Conservation (phyloP, 2,888 invertebrate species). For the Eupithecia exiguata region DNA sequence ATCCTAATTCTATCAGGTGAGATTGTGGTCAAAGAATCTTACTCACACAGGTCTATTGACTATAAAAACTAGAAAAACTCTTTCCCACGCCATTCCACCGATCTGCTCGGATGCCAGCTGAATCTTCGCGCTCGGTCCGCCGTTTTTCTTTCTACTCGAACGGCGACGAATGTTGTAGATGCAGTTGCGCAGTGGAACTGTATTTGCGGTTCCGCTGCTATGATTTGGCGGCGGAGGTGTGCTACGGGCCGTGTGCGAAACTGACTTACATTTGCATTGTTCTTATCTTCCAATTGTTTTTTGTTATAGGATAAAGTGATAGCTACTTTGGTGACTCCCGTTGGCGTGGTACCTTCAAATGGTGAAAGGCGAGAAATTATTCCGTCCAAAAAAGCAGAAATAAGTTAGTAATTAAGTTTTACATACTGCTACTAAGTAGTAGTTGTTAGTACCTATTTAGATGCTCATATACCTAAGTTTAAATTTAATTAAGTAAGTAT, state of each 20-base stretch:
- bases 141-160: too few relatives aligned
- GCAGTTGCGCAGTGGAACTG: too few relatives aligned
- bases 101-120: too few relatives aligned
- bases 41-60: too few relatives aligned
- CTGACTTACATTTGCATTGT: background rate
- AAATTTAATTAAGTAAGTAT: background rate
- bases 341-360: slow-evolving; percentile 45
- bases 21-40: too few relatives aligned
- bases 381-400: slow-evolving; percentile 11
- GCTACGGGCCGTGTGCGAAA: background rate
- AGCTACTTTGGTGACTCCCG: slow-evolving; percentile 47
- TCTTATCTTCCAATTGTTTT: background rate
- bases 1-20: too few relatives aligned
- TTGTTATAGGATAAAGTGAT: slow-evolving; percentile 45
- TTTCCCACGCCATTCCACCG: too few relatives aligned
- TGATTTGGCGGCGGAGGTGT: too few relatives aligned
- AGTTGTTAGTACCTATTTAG: background rate
- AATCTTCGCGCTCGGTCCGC: too few relatives aligned
- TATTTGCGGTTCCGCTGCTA: too few relatives aligned
- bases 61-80: too few relatives aligned
- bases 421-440: background rate
- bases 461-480: background rate
- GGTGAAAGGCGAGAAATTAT: slow-evolving; percentile 15
- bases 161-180: too few relatives aligned
- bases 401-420: background rate